A percentile compares a stretch with the other conserved stretches of the same genome.
Conservation (phyloP, 2,113 vertebrate genomes). For the Austrofundulus limnaeus region DNA sequence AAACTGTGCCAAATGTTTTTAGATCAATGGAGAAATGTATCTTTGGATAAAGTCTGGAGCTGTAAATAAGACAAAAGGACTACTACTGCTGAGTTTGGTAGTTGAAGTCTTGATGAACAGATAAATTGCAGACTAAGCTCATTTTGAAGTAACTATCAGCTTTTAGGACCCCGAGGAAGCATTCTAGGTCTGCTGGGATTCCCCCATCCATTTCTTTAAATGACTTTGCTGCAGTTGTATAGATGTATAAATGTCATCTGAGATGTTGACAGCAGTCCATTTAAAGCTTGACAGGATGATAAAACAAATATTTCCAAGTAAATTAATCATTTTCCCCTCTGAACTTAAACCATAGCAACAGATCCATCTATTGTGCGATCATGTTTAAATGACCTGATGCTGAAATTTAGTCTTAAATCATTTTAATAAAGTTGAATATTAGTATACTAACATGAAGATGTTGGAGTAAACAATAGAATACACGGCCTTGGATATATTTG, state of each 20-base stretch:
- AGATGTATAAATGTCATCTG: conserved; percentile 69
- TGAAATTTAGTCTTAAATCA: background rate
- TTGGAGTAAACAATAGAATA: no score
- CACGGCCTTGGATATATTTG: conserved; percentile 32
- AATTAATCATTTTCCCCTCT: background rate
- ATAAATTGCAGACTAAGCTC: conserved; percentile 60
- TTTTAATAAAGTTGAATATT: background rate
- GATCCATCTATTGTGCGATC: conserved; percentile 4
- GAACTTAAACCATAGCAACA: background rate
- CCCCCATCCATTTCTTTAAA: conserved; percentile 61
- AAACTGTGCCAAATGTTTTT: conserved; percentile 6
- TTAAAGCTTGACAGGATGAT: conserved; percentile 68
- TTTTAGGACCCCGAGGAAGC: no score
- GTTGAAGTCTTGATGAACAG: conserved; percentile 53
- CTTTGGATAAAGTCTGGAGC: conserved; percentile 12
- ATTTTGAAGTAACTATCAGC: conserved; percentile 60
- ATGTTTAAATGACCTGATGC: conserved; percentile 2
- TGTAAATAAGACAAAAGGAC: conserved; percentile 54
- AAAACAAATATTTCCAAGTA: conserved; percentile 43
- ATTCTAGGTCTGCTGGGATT: conserved; percentile 51
- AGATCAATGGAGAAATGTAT: conserved; percentile 10
- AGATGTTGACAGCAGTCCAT: conserved; percentile 60
- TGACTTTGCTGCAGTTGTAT: conserved; percentile 62
- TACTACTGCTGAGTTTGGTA: conserved; percentile 49
- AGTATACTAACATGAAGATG: no score